Evolutionary conservation across 2,113 vertebrate genomes (phyloP), one percentile per base, ranked within the genome.

Genomic region (Melanerpes formicivorus): DNA sequence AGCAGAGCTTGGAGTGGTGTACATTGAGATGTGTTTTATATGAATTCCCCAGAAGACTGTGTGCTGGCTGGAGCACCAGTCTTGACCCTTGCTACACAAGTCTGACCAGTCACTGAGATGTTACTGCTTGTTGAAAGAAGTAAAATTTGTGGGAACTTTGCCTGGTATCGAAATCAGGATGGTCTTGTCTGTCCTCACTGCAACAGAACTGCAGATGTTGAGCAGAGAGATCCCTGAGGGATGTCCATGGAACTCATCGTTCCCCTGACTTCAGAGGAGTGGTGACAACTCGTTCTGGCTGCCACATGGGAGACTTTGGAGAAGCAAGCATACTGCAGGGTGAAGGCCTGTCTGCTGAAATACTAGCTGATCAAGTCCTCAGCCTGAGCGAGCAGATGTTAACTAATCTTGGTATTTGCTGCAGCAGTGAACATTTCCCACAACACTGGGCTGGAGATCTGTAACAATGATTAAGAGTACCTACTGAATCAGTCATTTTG

Each of bases 401-500:
- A 78, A 72, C 27, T 77, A 32, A 6, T 30, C 37, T 66, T 2
- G 2, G 65, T 34, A 29, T 67, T 88, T 88, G 54, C 21, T 58
- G 52, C 52, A 56, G 62, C 46, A 52, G 23, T 12, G 32, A n/a
- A 67, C 62, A 25, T 88, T 88, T 78, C 40, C 76, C 3, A 0
- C 58, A 80, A 34, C 34, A 3, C 44, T 14, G 59, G 23, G 55
- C 82, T 90, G 63, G 50, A 78, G 82, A 87, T 59, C 26, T 23
- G 2, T 78, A 62, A 83, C 0, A 0, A 65, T 73, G 76, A 86
- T 90, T 78, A 92, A 93, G n/a, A 77, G 54, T 40, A 72, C 27
- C 50, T 80, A 29, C 82, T 73, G 60, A 62, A 81, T 93, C 87
- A 84, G 77, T 69, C 27, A 25, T 76, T 90, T 87, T 82, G 87